Evolutionary conservation across 2,797 vertebrate genomes (phyloP), one percentile per base, ranked within the genome.

Genomic region (Megalops cyprinoides): DNA sequence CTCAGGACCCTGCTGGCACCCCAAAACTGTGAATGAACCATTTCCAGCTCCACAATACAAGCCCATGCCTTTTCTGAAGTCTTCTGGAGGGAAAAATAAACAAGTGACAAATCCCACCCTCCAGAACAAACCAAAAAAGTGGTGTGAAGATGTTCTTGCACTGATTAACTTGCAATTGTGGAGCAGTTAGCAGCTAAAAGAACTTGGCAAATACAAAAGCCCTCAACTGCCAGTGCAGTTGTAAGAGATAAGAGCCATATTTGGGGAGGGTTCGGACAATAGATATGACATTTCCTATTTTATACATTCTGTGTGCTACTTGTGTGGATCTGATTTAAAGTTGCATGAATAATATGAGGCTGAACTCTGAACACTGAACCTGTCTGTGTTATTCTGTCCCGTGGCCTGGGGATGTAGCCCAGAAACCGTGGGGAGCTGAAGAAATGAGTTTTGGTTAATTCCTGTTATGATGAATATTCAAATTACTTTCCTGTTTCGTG

Each of bases 391-490:
- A 58, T n/a, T 28, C n/a, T 28, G 56, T 8, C 8, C 10, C 4
- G 28, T 62, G 58, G 58, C 9, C 28, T 3, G 15, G 23, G 5
- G 60, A 65, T 15, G n/a, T n/a, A 10, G 14, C 28, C 28, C 31
- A 14, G 60, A 65, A 65, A 25, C 60, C 15, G 60, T 0, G 0
- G 60, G 60, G 60, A 34, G 60, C 5, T 65, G 60, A 14, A 15
- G 60, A 34, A 31, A n/a, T n/a, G 60, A 65, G 28, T 25, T 15
- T 34, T 28, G 60, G 28, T 65, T 65, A 14, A 34, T 65, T 65
- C 60, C 15, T 60, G 28, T 31, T 31, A 25, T 65, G 34, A 65
- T 65, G 60, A 34, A 65, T 65, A 65, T 65, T 65, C 60, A 65
- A 34, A 14, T 65, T 25, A 65, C 34, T n/a, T n/a, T n/a, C n/a